A percentile compares a stretch with the other conserved stretches of the same genome.
Conservation (phyloP, 2,797 vertebrate genomes). For the Poeciliopsis paucimaculata region DNA sequence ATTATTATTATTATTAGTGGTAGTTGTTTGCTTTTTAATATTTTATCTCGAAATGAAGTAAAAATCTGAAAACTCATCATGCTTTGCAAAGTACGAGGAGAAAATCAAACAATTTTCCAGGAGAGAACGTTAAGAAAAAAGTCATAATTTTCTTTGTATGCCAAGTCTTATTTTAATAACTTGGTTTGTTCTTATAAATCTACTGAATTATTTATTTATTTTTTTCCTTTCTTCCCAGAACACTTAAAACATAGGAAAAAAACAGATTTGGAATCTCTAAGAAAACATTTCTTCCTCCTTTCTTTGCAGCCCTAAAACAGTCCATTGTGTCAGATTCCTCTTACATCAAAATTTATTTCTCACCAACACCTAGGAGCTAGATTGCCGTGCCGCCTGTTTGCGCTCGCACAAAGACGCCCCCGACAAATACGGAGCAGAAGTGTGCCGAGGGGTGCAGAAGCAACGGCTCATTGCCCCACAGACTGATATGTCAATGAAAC, state of each 20-base stretch:
- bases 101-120: neutral
- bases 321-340: constrained; percentile 1
- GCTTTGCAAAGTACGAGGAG: neutral
- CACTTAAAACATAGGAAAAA: neutral
- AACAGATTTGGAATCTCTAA: neutral
- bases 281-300: neutral
- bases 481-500: constrained; percentile 80
- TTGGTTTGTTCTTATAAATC: neutral
- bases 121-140: neutral
- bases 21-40: neutral
- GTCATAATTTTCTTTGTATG: neutral
- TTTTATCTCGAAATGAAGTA: neutral
- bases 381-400: constrained; percentile 24
- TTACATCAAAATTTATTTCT: constrained; percentile 15
- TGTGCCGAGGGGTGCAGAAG: constrained; percentile 57
- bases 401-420: constrained; percentile 7
- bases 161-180: neutral
- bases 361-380: constrained; percentile 17
- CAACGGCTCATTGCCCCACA: constrained; percentile 73
- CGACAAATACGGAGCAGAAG: constrained; percentile 41
- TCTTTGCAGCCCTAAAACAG: neutral
- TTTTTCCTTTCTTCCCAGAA: neutral
- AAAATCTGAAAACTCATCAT: neutral
- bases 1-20: neutral
- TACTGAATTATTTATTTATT: neutral